Evolutionary conservation across 2,113 vertebrate species (phyloP), one percentile per base, ranked within the genome.

Genomic region (Cryptotis parvus): DNA sequence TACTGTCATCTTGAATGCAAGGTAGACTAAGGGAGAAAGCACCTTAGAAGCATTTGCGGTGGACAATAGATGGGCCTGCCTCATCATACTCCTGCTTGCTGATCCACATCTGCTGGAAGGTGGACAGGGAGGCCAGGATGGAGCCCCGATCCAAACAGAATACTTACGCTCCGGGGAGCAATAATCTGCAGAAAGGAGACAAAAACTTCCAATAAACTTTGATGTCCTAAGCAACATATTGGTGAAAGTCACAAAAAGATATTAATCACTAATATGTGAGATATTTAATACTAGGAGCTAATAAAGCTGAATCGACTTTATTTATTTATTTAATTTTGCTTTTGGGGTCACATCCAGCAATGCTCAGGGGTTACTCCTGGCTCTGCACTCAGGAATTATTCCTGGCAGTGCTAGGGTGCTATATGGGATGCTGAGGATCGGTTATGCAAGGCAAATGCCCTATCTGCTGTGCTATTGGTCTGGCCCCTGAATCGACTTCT

Each of bases 21-120:
- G 82, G 94, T 92, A 93, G 96, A 68, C 93, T 81, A 90, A 73
- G 94, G 65, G 31, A 33, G 26, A 31, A 77, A 89, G 92, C 94
- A 79, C 88, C 95, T 98, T 98, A 99, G 97, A 99, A 99, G 97
- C 99, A 99, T 97, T 99, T 99, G 98, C 99, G 98, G 97, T 99
- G 99, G 92, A 99, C 98, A 78, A 99, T 99, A 97, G 99, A 99
- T 61, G 99, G 99, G 39, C 99, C 99, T 37, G 99, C 98, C 92
- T 99, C 99, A 4, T 99, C 98, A 15, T 99, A 99, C 93, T 99
- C 99, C 86, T 99, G 98, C 97, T 99, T 99, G 94, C 98, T 99
- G 96, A 99, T 99, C 99, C 99, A 99, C 99, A 99, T 99, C 97
- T 99, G 99, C 97, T 99, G 98, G 98, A 99, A 99, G 95, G 99